Base-by-base conservation (phyloP, 2,888 invertebrate genomes). In the Cosmia pyralina region DNA sequence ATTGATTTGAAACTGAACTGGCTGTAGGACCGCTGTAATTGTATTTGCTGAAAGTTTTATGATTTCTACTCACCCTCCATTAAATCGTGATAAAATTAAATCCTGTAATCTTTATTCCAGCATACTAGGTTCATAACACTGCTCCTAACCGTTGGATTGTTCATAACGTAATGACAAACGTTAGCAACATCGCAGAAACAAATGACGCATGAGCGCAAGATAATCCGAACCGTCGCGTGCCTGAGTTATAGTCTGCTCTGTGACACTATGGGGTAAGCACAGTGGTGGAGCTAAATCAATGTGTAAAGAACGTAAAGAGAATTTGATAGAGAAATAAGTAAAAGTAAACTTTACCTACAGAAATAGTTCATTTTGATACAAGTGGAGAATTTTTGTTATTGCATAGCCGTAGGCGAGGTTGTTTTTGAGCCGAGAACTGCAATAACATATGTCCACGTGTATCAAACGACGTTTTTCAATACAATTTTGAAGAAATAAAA, bases 191-290 rank as follows among this genome's bases (percentile, higher is more conserved):
- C 46, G 46, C 64, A n/a, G 57, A 58, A 75, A 75, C 75, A 85
- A 85, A 85, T 85, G 84, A 85, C 69, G 84, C 73, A 83, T 84
- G 74, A 85, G 85, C 44, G 59, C 34, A 11, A 73, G 84, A 85
- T 85, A 85, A 85, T 72, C 83, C 85, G 65, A 38, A 48, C 75
- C 71, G 83, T 53, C 69, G 72, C 67, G 13, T 41, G n/a, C 1
- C 41, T 81, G 84, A 85, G 58, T 83, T 81, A 85, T 85, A 17
- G 65, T 34, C 8, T 4, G 17, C 38, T 44, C 46, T 17, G 28
- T 19, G 67, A 4, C 19, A 2, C 50, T 38, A 4, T 6, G 17
- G 34, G n/a, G 28, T 28, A 28, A 28, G 50, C 7, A 4, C 15
- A 10, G 46, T 10, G n/a, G 1, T 11, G 15, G 34, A n/a, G 11